Base-by-base conservation (phyloP, 2,113 vertebrate genomes). In the Poecile atricapillus region DNA sequence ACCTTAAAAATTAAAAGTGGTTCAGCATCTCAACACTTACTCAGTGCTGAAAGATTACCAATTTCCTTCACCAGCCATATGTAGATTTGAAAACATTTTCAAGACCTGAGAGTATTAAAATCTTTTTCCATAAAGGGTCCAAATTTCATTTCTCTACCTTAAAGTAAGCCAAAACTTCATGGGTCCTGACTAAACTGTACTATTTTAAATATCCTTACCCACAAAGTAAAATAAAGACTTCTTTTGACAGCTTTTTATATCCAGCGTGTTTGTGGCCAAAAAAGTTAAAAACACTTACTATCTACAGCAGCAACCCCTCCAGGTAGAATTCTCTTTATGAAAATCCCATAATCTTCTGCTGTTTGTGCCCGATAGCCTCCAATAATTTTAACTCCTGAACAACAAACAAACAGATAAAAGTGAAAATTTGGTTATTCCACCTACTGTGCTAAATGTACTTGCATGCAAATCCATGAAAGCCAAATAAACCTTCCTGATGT, bases 311-410 rank as follows among this genome's bases (percentile, higher is more conserved):
- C 98, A 89, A 98, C 70, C 5, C 98, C 98, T 11, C 98, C 98
- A 8, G 97, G 97, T 1, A 99, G 96, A 94, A 99, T 97, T 80
- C 98, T 96, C 95, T 99, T 99, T 73, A 99, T 97, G 94, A 98
- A 99, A 96, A 99, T 98, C 19, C 98, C 99, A 79, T 98, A 99
- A 89, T 98, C 98, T 92, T 99, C 98, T 60, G 98, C 98, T 5
- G 98, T 98, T 89, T 97, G 93, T 75, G 98, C 98, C 58, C 97
- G 91, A 96, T 98, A 98, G 44, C 98, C 98, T 33, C 99, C 98
- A 59, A 98, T 98, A 77, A 99, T 97, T 95, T 99, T 98, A 94
- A 99, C 98, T 79, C 99, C 99, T 99, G 94, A 39, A 89, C 46
- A 87, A 75, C 10, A 88, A 90, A 59, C 25, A 77, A 71, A 53